These are phyloP conservation scores for Drosophila colorata DNA, from an alignment of 2,888 invertebrate genomes.

Conservation along the genomic window DNA sequence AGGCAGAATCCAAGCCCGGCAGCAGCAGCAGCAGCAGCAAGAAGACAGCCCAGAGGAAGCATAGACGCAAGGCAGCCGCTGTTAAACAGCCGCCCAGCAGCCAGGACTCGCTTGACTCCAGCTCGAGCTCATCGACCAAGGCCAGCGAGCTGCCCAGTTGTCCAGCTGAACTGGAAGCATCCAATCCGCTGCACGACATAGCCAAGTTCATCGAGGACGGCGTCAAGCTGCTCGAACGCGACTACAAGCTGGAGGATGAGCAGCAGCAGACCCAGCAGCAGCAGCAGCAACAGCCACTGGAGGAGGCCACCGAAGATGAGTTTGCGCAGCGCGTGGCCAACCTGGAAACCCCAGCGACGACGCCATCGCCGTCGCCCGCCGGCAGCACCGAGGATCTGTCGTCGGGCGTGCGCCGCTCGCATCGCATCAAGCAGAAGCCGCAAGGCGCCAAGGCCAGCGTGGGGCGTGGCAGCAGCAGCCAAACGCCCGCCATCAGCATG, in stretches of 20 bases:
- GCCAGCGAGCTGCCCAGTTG: conserved; percentile 5
- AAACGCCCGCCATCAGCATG: conserved; percentile 73
- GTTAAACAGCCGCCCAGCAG: conserved; percentile 6
- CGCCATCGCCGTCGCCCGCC: conserved; percentile 63
- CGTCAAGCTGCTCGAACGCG: conserved; percentile 82
- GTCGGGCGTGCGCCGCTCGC: conserved; percentile 89
- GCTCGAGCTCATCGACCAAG: conserved; percentile 6
- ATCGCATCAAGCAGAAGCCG: conserved; percentile 91
- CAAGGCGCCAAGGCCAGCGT: conserved; percentile 84
- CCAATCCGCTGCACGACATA: conserved; percentile 82
- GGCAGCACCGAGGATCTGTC: conserved; percentile 44
- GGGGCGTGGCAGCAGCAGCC: conserved; percentile 86
- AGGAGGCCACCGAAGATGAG: conserved; percentile 41
- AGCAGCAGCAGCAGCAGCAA: conserved; percentile 20
- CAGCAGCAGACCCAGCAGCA: conserved; percentile 49
- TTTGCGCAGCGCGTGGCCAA: conserved; percentile 52
- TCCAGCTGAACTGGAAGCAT: conserved; percentile 62
- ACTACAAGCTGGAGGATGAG: conserved; percentile 78
- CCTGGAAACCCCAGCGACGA: conserved; percentile 76
- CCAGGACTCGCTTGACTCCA: conserved; percentile 44
- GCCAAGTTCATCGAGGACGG: conserved; percentile 84
- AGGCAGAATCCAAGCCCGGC: conserved; percentile 19
- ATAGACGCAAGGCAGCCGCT: conserved; percentile 11
- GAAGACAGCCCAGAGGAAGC: conserved; percentile 28
- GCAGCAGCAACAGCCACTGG: conserved; percentile 5